These are phyloP conservation scores for Ophioninae sp. DNA, from an alignment of 2,888 invertebrate genomes.

Conservation along the genomic window DNA sequence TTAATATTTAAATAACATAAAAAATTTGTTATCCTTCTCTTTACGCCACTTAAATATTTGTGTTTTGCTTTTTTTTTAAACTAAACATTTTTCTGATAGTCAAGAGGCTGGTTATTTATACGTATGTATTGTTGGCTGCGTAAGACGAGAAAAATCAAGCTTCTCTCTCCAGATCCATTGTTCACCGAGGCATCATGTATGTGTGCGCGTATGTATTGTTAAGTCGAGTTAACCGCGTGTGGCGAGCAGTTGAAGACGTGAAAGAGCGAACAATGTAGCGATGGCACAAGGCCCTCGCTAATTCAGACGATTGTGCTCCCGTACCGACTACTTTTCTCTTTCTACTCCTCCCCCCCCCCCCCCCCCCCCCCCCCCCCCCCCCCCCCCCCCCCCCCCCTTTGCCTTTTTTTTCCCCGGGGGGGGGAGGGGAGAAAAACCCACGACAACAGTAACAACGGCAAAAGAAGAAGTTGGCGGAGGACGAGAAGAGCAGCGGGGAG, in stretches of 20 bases:
- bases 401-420: conserved; percentile 26
- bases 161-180: conserved; percentile 17
- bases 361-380: conserved; percentile 38
- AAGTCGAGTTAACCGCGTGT: conserved; percentile 41
- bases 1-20: no score
- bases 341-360: conserved; percentile 37
- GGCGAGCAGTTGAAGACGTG: conserved; percentile 47
- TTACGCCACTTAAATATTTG: no score
- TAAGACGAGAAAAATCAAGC: conserved; percentile 12
- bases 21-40: no score
- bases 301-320: conserved; percentile 74
- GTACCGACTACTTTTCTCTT: conserved; percentile 49
- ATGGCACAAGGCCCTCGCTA: conserved; percentile 68
- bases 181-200: neutral
- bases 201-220: conserved; percentile 14
- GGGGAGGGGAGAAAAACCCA: conserved; percentile 31
- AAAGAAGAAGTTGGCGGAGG: conserved; percentile 39
- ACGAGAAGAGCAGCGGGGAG: conserved; percentile 2
- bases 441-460: conserved; percentile 58
- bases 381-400: conserved; percentile 28
- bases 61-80: no score
- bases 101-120: neutral
- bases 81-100: no score
- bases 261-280: conserved; percentile 71
- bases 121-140: neutral